Base-by-base conservation (phyloP, 2,797 vertebrate genomes). In the Pyrocephalus nanus region DNA sequence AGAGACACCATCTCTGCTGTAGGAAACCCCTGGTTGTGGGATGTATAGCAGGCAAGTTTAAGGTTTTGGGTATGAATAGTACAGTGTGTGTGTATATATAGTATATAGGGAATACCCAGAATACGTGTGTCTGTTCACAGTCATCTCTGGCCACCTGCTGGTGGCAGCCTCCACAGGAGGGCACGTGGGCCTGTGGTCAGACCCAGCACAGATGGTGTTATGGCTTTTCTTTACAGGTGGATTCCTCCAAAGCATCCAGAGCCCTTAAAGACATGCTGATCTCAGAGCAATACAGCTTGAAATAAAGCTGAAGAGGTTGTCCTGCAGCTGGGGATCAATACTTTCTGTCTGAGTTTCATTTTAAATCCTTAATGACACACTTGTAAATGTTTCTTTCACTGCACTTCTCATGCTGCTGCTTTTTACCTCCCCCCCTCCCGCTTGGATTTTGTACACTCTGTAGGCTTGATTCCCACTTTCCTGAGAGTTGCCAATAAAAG, bases 231-330 rank as follows among this genome's bases (percentile, higher is more conserved):
- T 83, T 17, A 6, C 96, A 97, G 96, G 93, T 80, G 88, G 95
- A 14, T 94, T 97, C 79, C 74, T 95, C 81, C 95, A 77, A 65
- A 96, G 89, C 66, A 58, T 96, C 87, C 82, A 43, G 67, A 88
- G 47, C 3, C 36, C 65, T 8, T 51, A 86, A 25, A 50, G 73
- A 36, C 1, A 66, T 22, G 53, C 72, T 73, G 58, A 36, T 25
- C 47, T 27, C 0, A 0, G 4, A 34, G 47, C 23, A 58, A 55
- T 72, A 36, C 2, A 15, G 21, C 69, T 65, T 8, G 0, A 36
- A 4, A 3, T 54, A 14, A 86, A 82, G 64, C 50, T 61, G 83
- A 55, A 78, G 79, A 75, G 19, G 60, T 47, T 62, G 48, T 26
- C 42, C 45, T 19, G 60, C 66, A 38, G 29, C 55, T 54, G 67